A percentile compares a stretch with the other conserved stretches of the same genome.
Conservation (phyloP, 2,888 invertebrate genomes). For the Thymelicus sylvestris region DNA sequence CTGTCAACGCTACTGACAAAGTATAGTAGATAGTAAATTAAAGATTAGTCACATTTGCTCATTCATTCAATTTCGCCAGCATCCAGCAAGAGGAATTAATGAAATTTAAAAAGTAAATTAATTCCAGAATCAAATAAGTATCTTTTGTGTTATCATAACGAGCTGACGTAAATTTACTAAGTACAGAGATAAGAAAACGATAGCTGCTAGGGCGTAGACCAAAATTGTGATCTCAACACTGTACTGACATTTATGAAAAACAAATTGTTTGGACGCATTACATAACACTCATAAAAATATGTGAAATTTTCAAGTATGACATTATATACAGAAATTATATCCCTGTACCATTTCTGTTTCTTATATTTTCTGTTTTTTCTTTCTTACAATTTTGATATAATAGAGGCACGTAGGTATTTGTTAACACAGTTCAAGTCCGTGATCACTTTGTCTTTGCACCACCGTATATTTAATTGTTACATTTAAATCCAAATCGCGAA, state of each 20-base stretch:
- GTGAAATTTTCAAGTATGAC: not conserved
- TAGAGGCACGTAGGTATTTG: not conserved
- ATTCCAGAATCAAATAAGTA: conserved; percentile 58
- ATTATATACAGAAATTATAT: no score
- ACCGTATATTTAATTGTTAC: not conserved
- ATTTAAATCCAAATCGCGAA: not conserved
- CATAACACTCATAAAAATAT: conserved; percentile 4
- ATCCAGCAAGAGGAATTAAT: not conserved
- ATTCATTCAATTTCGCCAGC: not conserved
- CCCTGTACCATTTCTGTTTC: no score
- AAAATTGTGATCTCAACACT: conserved; percentile 45
- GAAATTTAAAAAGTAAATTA: conserved; percentile 62
- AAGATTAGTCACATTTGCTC: no score
- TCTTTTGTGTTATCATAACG: conserved; percentile 64
- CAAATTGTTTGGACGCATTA: conserved; percentile 7
- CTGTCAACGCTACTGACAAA: no score
- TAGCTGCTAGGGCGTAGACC: conserved; percentile 69
- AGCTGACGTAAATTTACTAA: conserved; percentile 73
- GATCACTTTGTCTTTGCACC: not conserved
- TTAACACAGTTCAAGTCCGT: not conserved
- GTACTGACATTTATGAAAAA: conserved; percentile 28
- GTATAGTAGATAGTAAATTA: no score
- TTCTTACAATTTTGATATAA: not conserved
- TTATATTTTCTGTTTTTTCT: not conserved
- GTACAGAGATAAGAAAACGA: conserved; percentile 71